A percentile compares a stretch with the other conserved stretches of the same genome.
phyloP scores from a whole-genome alignment of 2,113 vertebrate genomes.

The Casuarius casuarius region DNA sequence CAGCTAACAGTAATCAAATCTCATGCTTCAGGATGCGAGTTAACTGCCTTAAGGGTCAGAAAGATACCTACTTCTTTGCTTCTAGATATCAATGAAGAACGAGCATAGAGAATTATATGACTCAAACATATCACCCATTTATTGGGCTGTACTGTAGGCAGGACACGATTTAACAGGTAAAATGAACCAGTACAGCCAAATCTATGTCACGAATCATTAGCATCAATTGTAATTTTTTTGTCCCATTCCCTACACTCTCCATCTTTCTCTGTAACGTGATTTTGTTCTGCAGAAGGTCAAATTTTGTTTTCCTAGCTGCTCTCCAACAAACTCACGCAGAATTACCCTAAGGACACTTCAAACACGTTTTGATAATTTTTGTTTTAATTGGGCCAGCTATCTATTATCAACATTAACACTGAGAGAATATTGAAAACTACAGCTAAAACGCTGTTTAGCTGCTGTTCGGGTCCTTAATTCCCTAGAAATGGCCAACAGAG shows the following conservation, averaged over 20 bases:
- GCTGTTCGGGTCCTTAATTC: constrained; percentile 43
- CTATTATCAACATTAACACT: constrained; percentile 70
- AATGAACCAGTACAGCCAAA: background rate
- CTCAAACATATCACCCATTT: constrained; percentile 33
- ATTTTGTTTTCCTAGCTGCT: constrained; percentile 56
- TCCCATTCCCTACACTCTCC: background rate
- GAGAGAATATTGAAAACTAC: constrained; percentile 60
- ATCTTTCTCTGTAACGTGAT: background rate
- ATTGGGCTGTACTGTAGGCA: background rate
- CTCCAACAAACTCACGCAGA: background rate
- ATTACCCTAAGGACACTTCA: constrained; percentile 72
- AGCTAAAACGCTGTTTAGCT: constrained; percentile 64
- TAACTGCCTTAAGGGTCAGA: constrained; percentile 3
- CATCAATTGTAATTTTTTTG: background rate
- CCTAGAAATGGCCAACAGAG: constrained; percentile 51
- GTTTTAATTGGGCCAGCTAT: constrained; percentile 68
- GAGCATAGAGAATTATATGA: background rate
- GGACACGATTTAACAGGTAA: background rate
- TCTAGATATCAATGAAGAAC: background rate
- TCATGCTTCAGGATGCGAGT: background rate
- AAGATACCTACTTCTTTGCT: background rate
- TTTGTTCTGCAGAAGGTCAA: constrained; percentile 57
- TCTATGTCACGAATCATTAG: constrained; percentile 12
- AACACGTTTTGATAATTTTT: constrained; percentile 68
- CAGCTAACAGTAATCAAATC: constrained; percentile 40